Evolutionary conservation across 2,113 vertebrate species (phyloP).

Genomic region (Irena cyanogastra): DNA sequence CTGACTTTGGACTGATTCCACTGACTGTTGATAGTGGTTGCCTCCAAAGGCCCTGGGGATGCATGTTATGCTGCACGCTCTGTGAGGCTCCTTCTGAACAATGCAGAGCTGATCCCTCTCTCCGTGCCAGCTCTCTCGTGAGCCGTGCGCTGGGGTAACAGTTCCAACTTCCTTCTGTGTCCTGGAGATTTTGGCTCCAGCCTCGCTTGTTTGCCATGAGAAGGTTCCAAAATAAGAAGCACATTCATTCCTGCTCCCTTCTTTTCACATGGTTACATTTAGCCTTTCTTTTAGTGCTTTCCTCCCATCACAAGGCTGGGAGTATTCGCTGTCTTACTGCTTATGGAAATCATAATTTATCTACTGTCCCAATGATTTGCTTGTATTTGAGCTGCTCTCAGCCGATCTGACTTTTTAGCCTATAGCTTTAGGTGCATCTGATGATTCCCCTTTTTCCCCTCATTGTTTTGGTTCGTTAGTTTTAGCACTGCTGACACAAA

Average conservation of each 20-base stretch:
- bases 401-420: not conserved
- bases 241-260: slow-evolving; percentile 7
- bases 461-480: slow-evolving; percentile 30
- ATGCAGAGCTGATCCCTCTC: slow-evolving; percentile 2
- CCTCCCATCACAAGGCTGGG: not conserved
- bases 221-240: slow-evolving; percentile 47
- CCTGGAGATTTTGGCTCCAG: slow-evolving; percentile 33
- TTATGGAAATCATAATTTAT: not conserved
- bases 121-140: not conserved
- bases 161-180: slow-evolving; percentile 38
- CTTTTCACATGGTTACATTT: slow-evolving; percentile 3
- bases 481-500: slow-evolving; percentile 54
- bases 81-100: slow-evolving; percentile 12
- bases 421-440: slow-evolving; percentile 24
- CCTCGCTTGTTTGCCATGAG: slow-evolving; percentile 36
- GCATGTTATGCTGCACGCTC: slow-evolving; percentile 1
- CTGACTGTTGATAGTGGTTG: not conserved
- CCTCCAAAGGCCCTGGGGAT: not conserved
- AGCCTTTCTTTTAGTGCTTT: slow-evolving; percentile 9
- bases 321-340: not conserved
- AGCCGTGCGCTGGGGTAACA: not conserved
- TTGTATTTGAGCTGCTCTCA: not conserved
- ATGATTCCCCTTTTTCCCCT: not conserved
- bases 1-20: slow-evolving; percentile 9
- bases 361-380: not conserved